These are phyloP conservation scores for Neomorphus geoffroyi DNA, from an alignment of 2,797 vertebrate genomes.

Conservation along the genomic window DNA sequence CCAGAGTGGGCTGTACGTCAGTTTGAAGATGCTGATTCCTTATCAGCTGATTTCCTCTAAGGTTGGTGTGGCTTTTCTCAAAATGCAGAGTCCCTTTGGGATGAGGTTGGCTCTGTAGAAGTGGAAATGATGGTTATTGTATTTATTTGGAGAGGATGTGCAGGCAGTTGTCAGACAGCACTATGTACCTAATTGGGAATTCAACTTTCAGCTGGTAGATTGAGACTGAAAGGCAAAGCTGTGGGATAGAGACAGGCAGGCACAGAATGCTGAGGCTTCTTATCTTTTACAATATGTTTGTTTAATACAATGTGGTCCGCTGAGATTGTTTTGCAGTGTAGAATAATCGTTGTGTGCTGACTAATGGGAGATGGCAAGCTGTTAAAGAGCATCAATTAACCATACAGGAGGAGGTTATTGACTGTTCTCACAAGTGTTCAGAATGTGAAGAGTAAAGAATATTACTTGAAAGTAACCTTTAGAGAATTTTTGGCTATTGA, in stretches of 20 bases:
- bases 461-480: background rate
- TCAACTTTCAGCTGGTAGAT: slow-evolving; percentile 51
- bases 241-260: background rate
- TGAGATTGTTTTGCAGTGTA: slow-evolving; percentile 42
- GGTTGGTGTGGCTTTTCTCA: background rate
- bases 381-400: slow-evolving; percentile 56
- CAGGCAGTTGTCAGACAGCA: slow-evolving; percentile 19
- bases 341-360: slow-evolving; percentile 36
- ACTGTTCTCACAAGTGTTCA: background rate
- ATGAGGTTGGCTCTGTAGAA: background rate
- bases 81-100: background rate
- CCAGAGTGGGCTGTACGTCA: rapidly evolving
- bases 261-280: slow-evolving; percentile 38
- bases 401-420: slow-evolving; percentile 16
- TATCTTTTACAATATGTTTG: slow-evolving; percentile 47
- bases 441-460: background rate
- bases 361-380: slow-evolving; percentile 55
- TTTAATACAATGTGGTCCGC: slow-evolving; percentile 49
- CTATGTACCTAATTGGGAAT: background rate
- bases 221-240: slow-evolving; percentile 51
- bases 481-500: background rate
- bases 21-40: background rate
- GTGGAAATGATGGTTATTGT: background rate
- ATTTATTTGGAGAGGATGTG: background rate
- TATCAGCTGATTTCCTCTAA: background rate